Conservation (phyloP, 2,113 vertebrate species). For the Lota lota region DNA sequence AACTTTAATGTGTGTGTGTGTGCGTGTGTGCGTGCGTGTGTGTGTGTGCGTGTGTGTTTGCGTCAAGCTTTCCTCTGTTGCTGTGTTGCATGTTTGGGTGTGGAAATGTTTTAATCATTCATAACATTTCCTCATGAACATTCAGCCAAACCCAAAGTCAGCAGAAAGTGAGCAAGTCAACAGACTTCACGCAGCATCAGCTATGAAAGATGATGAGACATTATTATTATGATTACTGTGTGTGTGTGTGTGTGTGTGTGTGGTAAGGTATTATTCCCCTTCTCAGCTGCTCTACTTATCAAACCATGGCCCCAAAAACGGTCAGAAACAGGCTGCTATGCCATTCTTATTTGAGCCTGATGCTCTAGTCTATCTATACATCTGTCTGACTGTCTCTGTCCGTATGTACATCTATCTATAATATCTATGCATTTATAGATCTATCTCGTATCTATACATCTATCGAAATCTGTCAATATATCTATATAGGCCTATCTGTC, state of each 20-base stretch:
- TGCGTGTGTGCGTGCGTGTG: slow-evolving; percentile 28
- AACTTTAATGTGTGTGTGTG: slow-evolving; percentile 10
- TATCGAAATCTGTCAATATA: too few relatives aligned
- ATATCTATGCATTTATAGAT: too few relatives aligned
- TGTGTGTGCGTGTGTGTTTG: neutral
- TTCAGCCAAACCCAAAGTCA: slow-evolving; percentile 21
- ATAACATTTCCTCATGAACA: slow-evolving; percentile 18
- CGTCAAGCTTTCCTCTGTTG: neutral
- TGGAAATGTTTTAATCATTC: slow-evolving; percentile 33
- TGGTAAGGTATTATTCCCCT: too few relatives aligned
- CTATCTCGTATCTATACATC: too few relatives aligned
- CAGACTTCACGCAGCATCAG: neutral
- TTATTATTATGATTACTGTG: neutral
- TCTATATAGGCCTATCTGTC: too few relatives aligned
- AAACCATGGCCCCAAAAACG: too few relatives aligned
- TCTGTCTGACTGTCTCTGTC: too few relatives aligned
- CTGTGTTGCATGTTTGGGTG: slow-evolving; percentile 12
- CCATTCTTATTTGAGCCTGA: too few relatives aligned
- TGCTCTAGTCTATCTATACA: too few relatives aligned
- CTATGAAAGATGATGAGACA: neutral
- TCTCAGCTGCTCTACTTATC: too few relatives aligned
- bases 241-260: neutral
- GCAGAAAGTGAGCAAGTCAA: slow-evolving; percentile 9
- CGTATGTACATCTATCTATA: too few relatives aligned
- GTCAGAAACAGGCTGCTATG: too few relatives aligned